Base-by-base conservation (phyloP, 2,113 vertebrate genomes). In the Apteryx owenii region DNA sequence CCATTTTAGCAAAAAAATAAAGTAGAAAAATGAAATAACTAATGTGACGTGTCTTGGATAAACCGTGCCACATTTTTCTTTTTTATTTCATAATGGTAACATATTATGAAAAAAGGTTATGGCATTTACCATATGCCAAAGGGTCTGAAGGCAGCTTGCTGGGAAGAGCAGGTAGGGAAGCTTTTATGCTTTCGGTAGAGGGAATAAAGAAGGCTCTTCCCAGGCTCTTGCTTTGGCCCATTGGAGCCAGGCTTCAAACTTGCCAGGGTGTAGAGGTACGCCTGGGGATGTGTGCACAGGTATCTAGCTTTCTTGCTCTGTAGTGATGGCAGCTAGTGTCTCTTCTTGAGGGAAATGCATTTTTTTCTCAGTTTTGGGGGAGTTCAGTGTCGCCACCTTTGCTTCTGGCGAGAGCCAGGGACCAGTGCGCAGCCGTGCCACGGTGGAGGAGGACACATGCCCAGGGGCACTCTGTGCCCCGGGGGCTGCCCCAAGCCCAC, bases 381-480 rank as follows among this genome's bases (percentile, higher is more conserved):
- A 48, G 9, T 48, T 48, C 46, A 48, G 46, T 9, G 5, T 48
- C 19, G 3, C 17, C 46, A 48, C 46, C 18, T 48, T 48, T 48
- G 46, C 46, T 48, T 18, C 46, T 19, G 46, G 46, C 46, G 46
- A 48, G 44, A 16, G 44, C 44, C 44, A 46, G 44, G 14, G 22
- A 33, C 1, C 2, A 50, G 33, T 80, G 29, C 16, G 6, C 0
- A 4, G 42, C 18, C 0, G 1, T 29, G 28, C 48, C 1, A 2
- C 18, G 21, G 28, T n/a, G 25, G n/a, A 48, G 46, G 46, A 48
- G 17, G 18, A 48, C 46, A 48, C 9, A 18, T 48, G 46, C 46
- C 46, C 46, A 3, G 46, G 46, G 46, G 18, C 14, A 46, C 46
- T 18, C 46, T 48, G 46, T 19, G 46, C 46, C 46, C 19, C 46